A percentile compares a stretch with the other conserved stretches of the same genome.
phyloP scores from a whole-genome alignment of 2,113 vertebrate species.

The Macquaria ambigua region DNA sequence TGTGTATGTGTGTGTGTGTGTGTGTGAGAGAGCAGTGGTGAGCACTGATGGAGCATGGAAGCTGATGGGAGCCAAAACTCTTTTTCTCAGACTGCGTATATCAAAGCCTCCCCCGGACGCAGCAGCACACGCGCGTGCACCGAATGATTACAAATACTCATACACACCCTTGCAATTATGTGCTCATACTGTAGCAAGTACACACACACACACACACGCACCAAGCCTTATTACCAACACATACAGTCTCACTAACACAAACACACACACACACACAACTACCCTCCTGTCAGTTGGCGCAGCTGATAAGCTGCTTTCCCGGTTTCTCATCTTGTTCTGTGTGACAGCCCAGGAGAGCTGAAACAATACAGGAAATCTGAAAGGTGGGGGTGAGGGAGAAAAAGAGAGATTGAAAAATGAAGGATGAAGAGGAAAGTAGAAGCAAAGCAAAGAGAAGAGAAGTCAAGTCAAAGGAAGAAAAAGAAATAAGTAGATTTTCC shows the following conservation, averaged over 20 bases:
- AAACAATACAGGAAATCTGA: conserved; percentile 76
- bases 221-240: conserved; percentile 3
- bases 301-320: conserved; percentile 77
- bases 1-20: conserved; percentile 14
- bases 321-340: conserved; percentile 75
- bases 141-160: conserved; percentile 18
- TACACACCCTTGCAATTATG: conserved; percentile 25
- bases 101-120: conserved; percentile 57
- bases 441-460: conserved; percentile 16
- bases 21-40: conserved; percentile 26
- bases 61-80: conserved; percentile 64
- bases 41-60: conserved; percentile 62
- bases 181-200: conserved; percentile 12
- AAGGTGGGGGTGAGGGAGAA: conserved; percentile 24
- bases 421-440: conserved; percentile 27
- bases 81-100: conserved; percentile 46
- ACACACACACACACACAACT: conserved; percentile 1
- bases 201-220: neutral
- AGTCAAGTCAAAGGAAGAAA: conserved; percentile 17
- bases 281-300: conserved; percentile 70
- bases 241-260: conserved; percentile 18
- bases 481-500: conserved; percentile 60
- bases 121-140: conserved; percentile 25
- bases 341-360: conserved; percentile 72
- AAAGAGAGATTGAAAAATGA: conserved; percentile 44